Evolutionary conservation across 2,113 vertebrate species (phyloP).

Genomic region (Oceanodroma tethys): DNA sequence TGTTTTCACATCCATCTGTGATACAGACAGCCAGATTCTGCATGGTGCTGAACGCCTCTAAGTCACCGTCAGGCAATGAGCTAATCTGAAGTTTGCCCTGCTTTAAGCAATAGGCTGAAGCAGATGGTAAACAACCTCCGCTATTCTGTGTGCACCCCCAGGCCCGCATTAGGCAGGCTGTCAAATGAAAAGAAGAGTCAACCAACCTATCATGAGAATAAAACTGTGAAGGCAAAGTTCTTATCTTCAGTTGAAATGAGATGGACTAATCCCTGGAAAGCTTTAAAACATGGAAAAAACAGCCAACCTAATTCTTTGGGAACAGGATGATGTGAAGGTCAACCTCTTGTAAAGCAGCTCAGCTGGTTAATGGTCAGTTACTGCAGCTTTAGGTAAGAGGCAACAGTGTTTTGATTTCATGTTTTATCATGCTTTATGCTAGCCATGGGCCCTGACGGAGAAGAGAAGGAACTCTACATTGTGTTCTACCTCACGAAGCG

Average conservation of each 20-base stretch:
- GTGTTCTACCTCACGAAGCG: neutral
- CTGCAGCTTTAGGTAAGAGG: neutral
- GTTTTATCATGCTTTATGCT: neutral
- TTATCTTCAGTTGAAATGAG: neutral
- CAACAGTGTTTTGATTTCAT: neutral
- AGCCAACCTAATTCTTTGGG: neutral
- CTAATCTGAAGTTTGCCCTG: neutral
- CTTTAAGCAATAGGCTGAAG: slow-evolving; percentile 3
- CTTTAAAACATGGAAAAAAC: neutral
- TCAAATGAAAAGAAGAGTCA: neutral
- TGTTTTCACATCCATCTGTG: neutral
- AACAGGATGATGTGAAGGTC: neutral
- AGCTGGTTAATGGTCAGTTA: neutral
- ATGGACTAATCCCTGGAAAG: neutral
- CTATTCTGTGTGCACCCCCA: neutral
- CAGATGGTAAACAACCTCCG: slow-evolving; percentile 3
- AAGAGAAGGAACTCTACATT: neutral
- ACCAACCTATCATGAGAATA: neutral
- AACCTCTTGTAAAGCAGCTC: neutral
- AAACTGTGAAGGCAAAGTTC: neutral
- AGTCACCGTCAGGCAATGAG: neutral
- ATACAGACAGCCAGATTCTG: neutral
- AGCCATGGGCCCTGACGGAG: neutral
- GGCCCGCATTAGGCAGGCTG: neutral
- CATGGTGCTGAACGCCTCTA: neutral